phyloP scores from a whole-genome alignment of 1,140 invertebrate genomes.

The Cryptotermes secundus region DNA sequence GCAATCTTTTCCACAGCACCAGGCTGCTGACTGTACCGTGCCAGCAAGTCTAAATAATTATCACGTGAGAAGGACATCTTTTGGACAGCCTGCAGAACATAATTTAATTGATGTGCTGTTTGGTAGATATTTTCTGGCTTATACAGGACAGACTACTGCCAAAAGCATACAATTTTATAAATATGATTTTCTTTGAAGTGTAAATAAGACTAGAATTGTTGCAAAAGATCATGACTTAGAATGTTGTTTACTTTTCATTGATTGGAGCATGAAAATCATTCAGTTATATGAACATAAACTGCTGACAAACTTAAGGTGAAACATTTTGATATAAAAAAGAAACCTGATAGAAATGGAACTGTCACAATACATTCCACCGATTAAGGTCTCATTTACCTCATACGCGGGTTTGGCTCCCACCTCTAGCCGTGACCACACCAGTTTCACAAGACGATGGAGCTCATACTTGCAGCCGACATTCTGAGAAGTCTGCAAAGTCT shows the following conservation, averaged over 20 bases:
- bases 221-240: too few relatives aligned
- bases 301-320: background rate
- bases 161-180: too few relatives aligned
- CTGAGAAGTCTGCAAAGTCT: slow-evolving; percentile 43
- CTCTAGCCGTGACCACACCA: slow-evolving; percentile 61
- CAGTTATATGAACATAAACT: background rate
- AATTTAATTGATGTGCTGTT: too few relatives aligned
- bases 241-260: too few relatives aligned
- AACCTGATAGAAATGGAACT: background rate
- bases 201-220: too few relatives aligned
- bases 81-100: slow-evolving; percentile 52
- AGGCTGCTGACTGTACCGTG: slow-evolving; percentile 45
- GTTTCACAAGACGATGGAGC: slow-evolving; percentile 63
- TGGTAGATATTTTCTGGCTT: too few relatives aligned
- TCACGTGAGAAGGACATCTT: slow-evolving; percentile 55
- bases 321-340: background rate
- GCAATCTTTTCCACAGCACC: slow-evolving; percentile 50
- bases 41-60: slow-evolving; percentile 57
- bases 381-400: slow-evolving; percentile 41
- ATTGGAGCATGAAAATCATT: background rate
- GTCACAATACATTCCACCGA: background rate
- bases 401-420: slow-evolving; percentile 53
- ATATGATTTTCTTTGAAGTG: too few relatives aligned
- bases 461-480: slow-evolving; percentile 52
- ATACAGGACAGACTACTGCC: too few relatives aligned